Evolutionary conservation across 2,113 vertebrate genomes (phyloP), one percentile per base, ranked within the genome.

Genomic region (Jacana jacana): DNA sequence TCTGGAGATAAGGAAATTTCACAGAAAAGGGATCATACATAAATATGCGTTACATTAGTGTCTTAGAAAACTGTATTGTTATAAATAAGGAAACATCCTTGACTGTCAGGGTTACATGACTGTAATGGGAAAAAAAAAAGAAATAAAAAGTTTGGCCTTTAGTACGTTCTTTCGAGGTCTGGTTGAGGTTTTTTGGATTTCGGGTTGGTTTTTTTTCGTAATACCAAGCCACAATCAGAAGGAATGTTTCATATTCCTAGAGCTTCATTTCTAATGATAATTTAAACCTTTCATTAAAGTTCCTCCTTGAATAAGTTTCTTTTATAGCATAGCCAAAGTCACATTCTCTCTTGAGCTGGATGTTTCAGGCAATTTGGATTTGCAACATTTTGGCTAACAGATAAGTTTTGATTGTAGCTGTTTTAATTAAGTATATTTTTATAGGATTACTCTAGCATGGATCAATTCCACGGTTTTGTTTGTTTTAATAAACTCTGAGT

Each of bases 401-500:
- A 44, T 60, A 79, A 83, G 24, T 93, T 95, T 87, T 71, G 55
- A 88, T 69, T 65, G 48, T 28, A 15, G 68, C 15, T 78, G 46
- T 55, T 94, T 95, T 94, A 91, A 89, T 86, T 83, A 66, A 84
- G 39, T 69, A 9, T 89, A 51, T 57, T 93, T 94, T 79, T 60
- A 69, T 27, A 81, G 40, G 80, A 64, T 89, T 94, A 70, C 33
- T 76, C 17, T 35, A 54, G 60, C 42, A 16, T 48, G 48, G 88
- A 88, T 68, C 55, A 37, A 14, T 60, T 92, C 69, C 65, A 49
- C 1, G 31, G 33, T 27, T 91, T 40, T 89, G 55, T 78, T 92
- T 85, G 44, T 46, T 90, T 91, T 86, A 84, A 93, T 51, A 90
- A 90, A 90, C 60, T 90, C 68, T 37, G 25, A 6, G 31, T 52